These are phyloP conservation scores for Acanthurus tractus DNA, from an alignment of 2,797 vertebrate species.

Conservation along the genomic window DNA sequence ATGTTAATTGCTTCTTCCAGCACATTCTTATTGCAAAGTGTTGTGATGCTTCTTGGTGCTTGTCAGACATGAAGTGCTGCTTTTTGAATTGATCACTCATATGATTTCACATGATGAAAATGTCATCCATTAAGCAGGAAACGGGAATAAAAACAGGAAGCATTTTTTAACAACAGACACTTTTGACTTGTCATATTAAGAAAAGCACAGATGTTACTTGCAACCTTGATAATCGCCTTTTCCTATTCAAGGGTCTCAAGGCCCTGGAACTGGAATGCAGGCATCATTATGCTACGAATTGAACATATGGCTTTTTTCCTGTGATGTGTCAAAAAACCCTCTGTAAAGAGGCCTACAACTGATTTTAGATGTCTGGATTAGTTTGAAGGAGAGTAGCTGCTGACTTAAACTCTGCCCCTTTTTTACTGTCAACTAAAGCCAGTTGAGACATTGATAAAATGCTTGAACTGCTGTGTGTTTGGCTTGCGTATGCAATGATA, in stretches of 20 bases:
- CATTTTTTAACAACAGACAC: slow-evolving; percentile 6
- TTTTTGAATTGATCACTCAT: not conserved
- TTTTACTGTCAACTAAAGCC: slow-evolving; percentile 3
- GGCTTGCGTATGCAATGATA: slow-evolving; percentile 21
- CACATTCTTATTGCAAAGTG: not conserved
- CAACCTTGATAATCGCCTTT: slow-evolving; percentile 20
- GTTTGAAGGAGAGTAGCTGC: slow-evolving; percentile 14
- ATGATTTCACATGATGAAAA: not conserved
- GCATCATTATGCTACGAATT: slow-evolving; percentile 43
- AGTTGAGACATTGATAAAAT: slow-evolving; percentile 32
- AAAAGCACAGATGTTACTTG: slow-evolving; percentile 32
- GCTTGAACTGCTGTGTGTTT: slow-evolving; percentile 15
- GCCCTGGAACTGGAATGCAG: slow-evolving; percentile 25
- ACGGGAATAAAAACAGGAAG: not conserved
- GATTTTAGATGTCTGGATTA: slow-evolving; percentile 9
- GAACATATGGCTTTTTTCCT: slow-evolving; percentile 18
- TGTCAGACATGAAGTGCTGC: not conserved
- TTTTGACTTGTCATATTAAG: slow-evolving; percentile 8
- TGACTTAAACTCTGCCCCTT: not conserved
- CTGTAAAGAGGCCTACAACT: not conserved
- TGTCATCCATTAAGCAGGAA: not conserved
- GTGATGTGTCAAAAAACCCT: slow-evolving; percentile 29
- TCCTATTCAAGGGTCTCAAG: slow-evolving; percentile 3
- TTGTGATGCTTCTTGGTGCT: not conserved
- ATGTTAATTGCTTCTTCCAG: not conserved